Conservation (phyloP, 2,113 vertebrate genomes). For the Bostrychus sinensis region DNA sequence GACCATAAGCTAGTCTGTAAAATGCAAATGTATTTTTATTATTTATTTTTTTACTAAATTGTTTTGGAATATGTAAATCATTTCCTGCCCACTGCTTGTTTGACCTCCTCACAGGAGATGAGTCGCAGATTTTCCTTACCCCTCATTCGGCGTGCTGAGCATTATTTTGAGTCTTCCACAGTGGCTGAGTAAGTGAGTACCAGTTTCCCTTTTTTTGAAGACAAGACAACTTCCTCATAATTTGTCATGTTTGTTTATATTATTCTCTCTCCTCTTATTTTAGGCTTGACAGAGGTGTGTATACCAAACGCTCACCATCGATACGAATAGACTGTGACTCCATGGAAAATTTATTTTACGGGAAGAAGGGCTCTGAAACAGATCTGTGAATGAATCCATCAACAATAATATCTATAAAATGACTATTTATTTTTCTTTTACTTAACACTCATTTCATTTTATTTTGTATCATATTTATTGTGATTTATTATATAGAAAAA, state of each 20-base stretch:
- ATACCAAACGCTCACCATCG: slow-evolving; percentile 85
- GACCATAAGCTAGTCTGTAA: no score
- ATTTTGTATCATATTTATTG: neutral
- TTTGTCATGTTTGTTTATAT: neutral
- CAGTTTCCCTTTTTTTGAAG: neutral
- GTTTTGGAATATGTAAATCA: no score
- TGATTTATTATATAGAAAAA: neutral
- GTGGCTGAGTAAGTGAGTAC: slow-evolving; percentile 85
- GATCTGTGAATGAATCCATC: slow-evolving; percentile 78
- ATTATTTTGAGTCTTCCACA: slow-evolving; percentile 78
- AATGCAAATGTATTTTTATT: no score
- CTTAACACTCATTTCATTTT: neutral
- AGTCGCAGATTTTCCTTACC: slow-evolving; percentile 86
- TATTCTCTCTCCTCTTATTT: neutral
- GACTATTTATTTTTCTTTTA: slow-evolving; percentile 25
- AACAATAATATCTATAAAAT: slow-evolving; percentile 12
- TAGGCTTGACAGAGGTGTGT: slow-evolving; percentile 85
- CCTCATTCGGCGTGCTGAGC: slow-evolving; percentile 90
- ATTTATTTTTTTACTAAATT: no score
- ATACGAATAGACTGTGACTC: slow-evolving; percentile 84
- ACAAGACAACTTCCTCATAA: neutral
- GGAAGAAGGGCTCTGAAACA: slow-evolving; percentile 86
- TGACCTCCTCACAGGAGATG: slow-evolving; percentile 76
- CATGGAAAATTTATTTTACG: slow-evolving; percentile 81
- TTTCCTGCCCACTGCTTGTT: no score